Percentiles rank a stretch among this genome's conserved stretches.
Evolutionary conservation across 2,113 vertebrate species (phyloP).

Genomic region (Muscicapa adusta): DNA sequence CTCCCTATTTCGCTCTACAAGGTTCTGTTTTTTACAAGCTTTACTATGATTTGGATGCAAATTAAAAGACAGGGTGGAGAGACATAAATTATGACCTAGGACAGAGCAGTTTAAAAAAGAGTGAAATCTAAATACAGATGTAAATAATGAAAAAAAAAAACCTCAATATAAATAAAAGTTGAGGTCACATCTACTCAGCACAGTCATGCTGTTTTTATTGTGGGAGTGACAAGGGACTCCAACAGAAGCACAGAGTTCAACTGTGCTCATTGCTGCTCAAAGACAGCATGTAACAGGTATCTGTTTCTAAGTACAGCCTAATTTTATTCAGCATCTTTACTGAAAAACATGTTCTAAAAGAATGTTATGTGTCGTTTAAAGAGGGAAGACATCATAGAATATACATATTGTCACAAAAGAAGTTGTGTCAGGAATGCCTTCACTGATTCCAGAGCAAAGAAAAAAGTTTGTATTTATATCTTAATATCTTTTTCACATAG

Average conservation of each 20-base stretch:
- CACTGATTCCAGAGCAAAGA: background rate
- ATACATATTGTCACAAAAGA: background rate
- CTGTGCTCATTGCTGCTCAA: background rate
- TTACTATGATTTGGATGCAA: background rate
- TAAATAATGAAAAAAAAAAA: background rate
- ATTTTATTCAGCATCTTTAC: background rate
- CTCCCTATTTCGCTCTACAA: background rate
- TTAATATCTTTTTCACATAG: background rate
- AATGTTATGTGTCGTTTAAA: background rate
- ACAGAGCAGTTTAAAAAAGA: background rate
- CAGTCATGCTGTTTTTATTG: background rate
- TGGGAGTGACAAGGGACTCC: background rate
- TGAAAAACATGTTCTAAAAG: background rate
- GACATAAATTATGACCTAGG: background rate
- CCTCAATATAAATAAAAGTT: background rate
- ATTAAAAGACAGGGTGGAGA: background rate
- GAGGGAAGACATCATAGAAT: background rate
- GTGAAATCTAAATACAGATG: background rate
- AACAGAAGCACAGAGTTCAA: background rate
- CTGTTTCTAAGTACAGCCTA: background rate
- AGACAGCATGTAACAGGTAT: background rate
- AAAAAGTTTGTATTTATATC: background rate
- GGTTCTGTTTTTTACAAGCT: background rate
- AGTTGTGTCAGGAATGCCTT: conserved; percentile 3
- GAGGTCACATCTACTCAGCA: background rate